phyloP scores from a whole-genome alignment of 2,888 invertebrate genomes.

The Melangyna quadrimaculata region DNA sequence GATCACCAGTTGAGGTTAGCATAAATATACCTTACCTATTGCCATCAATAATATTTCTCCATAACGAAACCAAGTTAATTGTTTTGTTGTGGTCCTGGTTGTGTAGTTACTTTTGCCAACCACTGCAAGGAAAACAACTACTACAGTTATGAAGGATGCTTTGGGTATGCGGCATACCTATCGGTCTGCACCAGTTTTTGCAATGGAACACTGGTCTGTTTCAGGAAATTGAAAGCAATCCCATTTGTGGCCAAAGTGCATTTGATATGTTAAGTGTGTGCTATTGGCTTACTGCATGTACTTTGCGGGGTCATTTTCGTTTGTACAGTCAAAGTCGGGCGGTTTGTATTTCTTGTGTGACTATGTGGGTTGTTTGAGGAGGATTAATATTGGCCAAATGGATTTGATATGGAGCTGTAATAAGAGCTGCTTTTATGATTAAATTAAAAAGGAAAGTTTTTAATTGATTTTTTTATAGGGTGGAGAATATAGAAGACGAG shows the following conservation, averaged over 20 bases:
- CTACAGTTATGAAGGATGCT: not conserved
- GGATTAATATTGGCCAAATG: not conserved
- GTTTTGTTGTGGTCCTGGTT: constrained; percentile 42
- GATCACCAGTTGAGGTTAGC: not conserved
- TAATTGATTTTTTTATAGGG: not conserved
- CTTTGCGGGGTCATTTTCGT: constrained; percentile 25
- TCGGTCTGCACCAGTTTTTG: not conserved
- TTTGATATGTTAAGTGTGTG: constrained; percentile 28
- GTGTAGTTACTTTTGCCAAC: not conserved
- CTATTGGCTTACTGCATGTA: constrained; percentile 14
- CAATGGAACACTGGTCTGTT: not conserved
- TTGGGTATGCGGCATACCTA: not conserved
- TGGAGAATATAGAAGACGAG: not conserved
- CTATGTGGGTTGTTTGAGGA: not conserved
- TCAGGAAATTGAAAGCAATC: constrained; percentile 47
- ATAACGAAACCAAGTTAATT: not conserved
- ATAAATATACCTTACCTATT: no score
- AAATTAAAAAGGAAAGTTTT: not conserved
- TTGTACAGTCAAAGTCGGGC: not conserved
- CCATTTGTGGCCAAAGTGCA: constrained; percentile 44
- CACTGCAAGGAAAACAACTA: not conserved
- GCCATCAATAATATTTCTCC: not conserved
- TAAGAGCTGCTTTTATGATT: not conserved
- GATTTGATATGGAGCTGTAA: not conserved
- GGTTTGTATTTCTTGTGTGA: not conserved